Evolutionary conservation across 2,797 vertebrate genomes (phyloP).

Genomic region (Crenichthys baileyi): DNA sequence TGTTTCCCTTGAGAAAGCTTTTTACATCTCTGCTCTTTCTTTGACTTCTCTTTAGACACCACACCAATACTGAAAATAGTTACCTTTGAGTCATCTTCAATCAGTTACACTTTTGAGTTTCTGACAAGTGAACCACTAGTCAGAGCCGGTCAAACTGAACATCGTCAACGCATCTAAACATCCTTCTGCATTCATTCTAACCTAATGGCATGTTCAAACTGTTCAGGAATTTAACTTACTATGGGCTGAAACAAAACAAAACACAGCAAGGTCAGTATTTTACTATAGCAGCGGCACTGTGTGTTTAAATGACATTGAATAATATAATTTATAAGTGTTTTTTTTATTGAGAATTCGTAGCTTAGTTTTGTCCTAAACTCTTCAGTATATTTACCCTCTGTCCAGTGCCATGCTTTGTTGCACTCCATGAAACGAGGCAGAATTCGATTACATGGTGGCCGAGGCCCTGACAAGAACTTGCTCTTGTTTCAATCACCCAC

Average conservation of each 20-base stretch:
- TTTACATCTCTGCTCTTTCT: background rate
- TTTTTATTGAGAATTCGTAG: slow-evolving; percentile 49
- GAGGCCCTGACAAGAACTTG: slow-evolving; percentile 70
- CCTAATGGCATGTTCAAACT: background rate
- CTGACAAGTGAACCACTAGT: background rate
- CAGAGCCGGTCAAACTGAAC: too few species aligned
- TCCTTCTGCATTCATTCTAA: background rate
- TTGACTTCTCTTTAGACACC: background rate
- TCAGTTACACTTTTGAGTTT: background rate
- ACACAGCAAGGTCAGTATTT: slow-evolving; percentile 28
- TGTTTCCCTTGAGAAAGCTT: background rate
- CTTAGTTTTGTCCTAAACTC: slow-evolving; percentile 55
- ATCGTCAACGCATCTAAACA: too few species aligned
- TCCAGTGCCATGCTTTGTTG: slow-evolving; percentile 72
- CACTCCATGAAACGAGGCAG: slow-evolving; percentile 74
- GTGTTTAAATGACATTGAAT: slow-evolving; percentile 35
- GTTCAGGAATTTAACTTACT: background rate
- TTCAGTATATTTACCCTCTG: slow-evolving; percentile 71
- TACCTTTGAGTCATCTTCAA: too few species aligned
- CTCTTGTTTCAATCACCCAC: slow-evolving; percentile 78
- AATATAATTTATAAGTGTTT: slow-evolving; percentile 8
- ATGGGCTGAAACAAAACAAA: background rate
- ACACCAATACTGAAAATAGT: background rate
- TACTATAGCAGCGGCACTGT: slow-evolving; percentile 15
- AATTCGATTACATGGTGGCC: slow-evolving; percentile 80